phyloP scores from a whole-genome alignment of 1,140 invertebrate species.

The Bilobella aurantiaca region DNA sequence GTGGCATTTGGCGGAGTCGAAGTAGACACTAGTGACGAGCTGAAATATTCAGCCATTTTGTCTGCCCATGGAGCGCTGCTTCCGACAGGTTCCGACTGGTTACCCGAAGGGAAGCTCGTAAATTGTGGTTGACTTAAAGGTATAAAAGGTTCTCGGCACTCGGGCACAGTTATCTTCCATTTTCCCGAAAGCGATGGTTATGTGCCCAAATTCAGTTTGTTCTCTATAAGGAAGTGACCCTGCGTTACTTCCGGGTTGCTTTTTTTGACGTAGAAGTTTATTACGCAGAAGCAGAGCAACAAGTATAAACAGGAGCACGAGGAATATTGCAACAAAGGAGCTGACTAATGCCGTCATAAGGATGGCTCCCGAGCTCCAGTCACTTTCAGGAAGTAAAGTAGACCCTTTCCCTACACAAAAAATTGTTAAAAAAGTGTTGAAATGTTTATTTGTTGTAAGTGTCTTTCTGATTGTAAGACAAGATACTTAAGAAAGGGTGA shows the following conservation, averaged over 20 bases:
- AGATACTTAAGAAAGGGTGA: too few species aligned
- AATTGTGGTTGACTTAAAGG: conserved; percentile 18
- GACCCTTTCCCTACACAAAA: neutral
- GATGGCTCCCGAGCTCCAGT: conserved; percentile 31
- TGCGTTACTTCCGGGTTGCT: conserved; percentile 21
- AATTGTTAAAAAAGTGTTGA: neutral
- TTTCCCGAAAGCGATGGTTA: conserved; percentile 28
- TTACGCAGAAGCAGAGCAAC: conserved; percentile 28
- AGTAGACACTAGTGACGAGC: conserved; percentile 30
- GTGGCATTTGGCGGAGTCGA: neutral
- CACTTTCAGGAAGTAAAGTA: neutral
- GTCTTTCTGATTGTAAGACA: too few species aligned
- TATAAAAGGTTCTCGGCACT: conserved; percentile 33
- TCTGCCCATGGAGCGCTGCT: conserved; percentile 7
- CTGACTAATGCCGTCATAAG: conserved; percentile 33
- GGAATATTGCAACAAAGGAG: conserved; percentile 33
- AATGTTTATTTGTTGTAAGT: neutral
- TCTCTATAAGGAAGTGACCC: conserved; percentile 31
- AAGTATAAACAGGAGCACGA: conserved; percentile 30
- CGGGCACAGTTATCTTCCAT: conserved; percentile 27
- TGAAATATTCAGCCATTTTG: conserved; percentile 35
- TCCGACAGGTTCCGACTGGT: conserved; percentile 6
- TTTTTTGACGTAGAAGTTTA: conserved; percentile 12
- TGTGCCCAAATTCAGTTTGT: conserved; percentile 31
- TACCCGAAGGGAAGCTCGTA: conserved; percentile 26